A percentile compares a stretch with the other conserved stretches of the same genome.
Evolutionary conservation across 2,888 invertebrate species (phyloP).

Genomic region (Cantharis lateralis): DNA sequence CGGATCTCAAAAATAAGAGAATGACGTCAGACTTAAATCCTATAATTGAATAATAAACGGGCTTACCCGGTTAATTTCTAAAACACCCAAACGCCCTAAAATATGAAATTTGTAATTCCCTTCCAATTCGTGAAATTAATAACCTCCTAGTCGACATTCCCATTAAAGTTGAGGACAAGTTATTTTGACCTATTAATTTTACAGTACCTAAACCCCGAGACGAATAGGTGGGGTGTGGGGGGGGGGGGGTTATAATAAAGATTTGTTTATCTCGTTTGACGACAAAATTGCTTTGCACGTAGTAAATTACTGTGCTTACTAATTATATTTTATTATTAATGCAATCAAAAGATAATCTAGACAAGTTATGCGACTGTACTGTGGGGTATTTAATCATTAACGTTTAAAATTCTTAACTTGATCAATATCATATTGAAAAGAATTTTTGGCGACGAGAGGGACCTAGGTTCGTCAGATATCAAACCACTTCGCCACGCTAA

Average conservation of each 20-base stretch:
- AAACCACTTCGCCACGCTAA: neutral
- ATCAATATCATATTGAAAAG: neutral
- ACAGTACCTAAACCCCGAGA: neutral
- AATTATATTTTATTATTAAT: conserved; percentile 17
- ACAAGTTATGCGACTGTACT: neutral
- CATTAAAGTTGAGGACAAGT: neutral
- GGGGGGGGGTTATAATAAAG: conserved; percentile 8
- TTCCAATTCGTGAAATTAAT: neutral
- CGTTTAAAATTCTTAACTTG: conserved; percentile 4
- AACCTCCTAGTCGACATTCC: neutral
- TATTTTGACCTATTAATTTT: conserved; percentile 1
- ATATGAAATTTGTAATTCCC: neutral
- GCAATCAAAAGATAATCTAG: conserved; percentile 18
- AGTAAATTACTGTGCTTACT: conserved; percentile 12
- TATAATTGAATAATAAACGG: too few relatives aligned
- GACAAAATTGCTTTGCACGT: conserved; percentile 11
- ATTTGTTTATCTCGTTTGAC: conserved; percentile 10
- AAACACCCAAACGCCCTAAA: neutral
- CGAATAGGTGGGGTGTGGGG: neutral
- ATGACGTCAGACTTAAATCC: too few relatives aligned
- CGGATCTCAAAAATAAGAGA: too few relatives aligned
- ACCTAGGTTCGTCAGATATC: neutral
- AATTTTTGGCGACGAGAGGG: neutral
- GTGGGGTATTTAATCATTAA: conserved; percentile 1
- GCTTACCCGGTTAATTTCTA: neutral